phyloP scores from a whole-genome alignment of 2,797 vertebrate species.

The Aeoliscus strigatus region DNA sequence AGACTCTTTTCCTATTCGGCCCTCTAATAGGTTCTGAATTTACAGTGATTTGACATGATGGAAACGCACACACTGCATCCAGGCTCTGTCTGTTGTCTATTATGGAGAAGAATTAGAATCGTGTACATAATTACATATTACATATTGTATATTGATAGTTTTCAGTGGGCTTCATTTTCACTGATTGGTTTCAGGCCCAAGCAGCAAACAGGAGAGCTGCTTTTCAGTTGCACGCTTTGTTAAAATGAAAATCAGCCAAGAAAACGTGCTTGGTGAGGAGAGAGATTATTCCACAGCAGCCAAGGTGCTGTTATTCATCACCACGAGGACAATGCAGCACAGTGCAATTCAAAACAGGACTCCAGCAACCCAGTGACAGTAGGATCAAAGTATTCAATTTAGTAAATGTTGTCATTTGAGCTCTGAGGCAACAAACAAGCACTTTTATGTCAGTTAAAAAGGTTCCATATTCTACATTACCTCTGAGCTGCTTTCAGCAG shows the following conservation, averaged over 20 bases:
- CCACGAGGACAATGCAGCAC: slow-evolving; percentile 18
- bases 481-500: slow-evolving; percentile 85
- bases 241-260: slow-evolving; percentile 21
- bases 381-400: slow-evolving; percentile 19
- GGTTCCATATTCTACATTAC: slow-evolving; percentile 58
- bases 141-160: slow-evolving; percentile 5
- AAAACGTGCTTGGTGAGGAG: slow-evolving; percentile 24
- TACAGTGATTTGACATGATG: not conserved
- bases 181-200: slow-evolving; percentile 14
- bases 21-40: not conserved
- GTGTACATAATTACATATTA: slow-evolving; percentile 1
- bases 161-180: slow-evolving; percentile 10
- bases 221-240: slow-evolving; percentile 15
- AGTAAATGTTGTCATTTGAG: slow-evolving; percentile 17
- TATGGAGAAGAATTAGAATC: not conserved
- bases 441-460: slow-evolving; percentile 6
- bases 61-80: not conserved
- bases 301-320: slow-evolving; percentile 26
- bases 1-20: not conserved
- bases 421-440: slow-evolving; percentile 11
- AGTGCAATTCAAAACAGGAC: slow-evolving; percentile 6
- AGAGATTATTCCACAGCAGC: slow-evolving; percentile 30
- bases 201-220: slow-evolving; percentile 9
- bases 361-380: slow-evolving; percentile 20
- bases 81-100: not conserved